Base-by-base conservation (phyloP, 1,140 invertebrate species). In the Chymomyza costata region DNA sequence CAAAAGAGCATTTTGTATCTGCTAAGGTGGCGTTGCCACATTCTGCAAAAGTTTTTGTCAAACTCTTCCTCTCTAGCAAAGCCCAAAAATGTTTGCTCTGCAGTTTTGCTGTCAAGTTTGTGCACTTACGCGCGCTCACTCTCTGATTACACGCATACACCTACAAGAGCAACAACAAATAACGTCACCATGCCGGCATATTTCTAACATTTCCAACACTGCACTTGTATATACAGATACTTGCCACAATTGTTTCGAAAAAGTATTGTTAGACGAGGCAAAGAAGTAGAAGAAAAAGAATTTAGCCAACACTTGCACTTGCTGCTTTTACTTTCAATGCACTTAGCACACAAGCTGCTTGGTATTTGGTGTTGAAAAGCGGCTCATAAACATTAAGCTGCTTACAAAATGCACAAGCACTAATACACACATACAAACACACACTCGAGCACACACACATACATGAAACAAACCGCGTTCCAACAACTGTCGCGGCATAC, bases 311-410 rank as follows among this genome's bases (percentile, higher is more conserved):
- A 39, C 31, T 16, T 32, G 50, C 49, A 28, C 32, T 5, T 25
- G 21, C 21, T 25, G n/a, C n/a, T 8, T 25, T 25, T 25, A 25
- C 21, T 8, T 25, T 8, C 21, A 5, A 25, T 8, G 3, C 21
- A 25, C 21, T 8, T 5, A 25, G 21, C 21, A 25, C 21, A 25
- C 21, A 25, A 17, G 45, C 19, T 31, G 16, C 30, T 19, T 15
- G 11, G 21, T 14, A 34, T 41, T 13, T 49, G 62, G 38, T 49
- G 63, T 57, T 60, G 44, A 41, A 71, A 78, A 78, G 73, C 66
- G 73, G 71, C 71, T 78, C 71, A 80, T 78, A 78, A 78, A 57
- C 73, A 66, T 37, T 71, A 78, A 78, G 71, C 71, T 59, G 73
- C 73, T 78, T 78, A 80, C 67, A 48, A 71, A 67, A 64, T 80